Conservation (phyloP, 35 echinoderm and acorn worm genomes). For the Heliocidaris erythrogramma region DNA sequence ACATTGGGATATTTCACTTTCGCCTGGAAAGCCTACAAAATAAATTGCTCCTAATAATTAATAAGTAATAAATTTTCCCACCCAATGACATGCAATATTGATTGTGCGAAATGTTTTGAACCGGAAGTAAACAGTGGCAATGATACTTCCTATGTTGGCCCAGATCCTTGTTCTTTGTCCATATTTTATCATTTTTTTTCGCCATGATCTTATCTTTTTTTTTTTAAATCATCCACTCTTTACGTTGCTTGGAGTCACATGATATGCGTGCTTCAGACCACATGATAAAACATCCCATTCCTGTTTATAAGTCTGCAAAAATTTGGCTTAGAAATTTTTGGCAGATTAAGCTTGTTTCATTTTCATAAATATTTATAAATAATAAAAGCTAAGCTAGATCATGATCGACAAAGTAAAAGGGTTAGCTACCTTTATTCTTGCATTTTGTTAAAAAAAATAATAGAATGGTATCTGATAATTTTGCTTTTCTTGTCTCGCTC, state of each 20-base stretch:
- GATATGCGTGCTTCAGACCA: neutral
- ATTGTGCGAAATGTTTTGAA: neutral
- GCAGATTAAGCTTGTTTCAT: neutral
- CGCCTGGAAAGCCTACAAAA: neutral
- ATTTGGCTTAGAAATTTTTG: neutral
- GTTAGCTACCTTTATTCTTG: neutral
- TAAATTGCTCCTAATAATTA: neutral
- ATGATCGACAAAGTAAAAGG: neutral
- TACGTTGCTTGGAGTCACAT: neutral
- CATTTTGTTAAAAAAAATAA: neutral
- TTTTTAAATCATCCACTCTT: neutral
- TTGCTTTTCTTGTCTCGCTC: neutral
- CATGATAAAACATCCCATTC: conserved; percentile 32
- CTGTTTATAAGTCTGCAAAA: neutral
- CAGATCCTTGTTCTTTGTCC: neutral
- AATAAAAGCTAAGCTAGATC: neutral
- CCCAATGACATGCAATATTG: neutral
- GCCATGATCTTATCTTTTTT: neutral
- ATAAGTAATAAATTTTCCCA: neutral
- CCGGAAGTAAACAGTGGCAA: neutral
- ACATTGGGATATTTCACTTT: neutral
- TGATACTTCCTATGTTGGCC: neutral
- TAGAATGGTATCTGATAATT: neutral
- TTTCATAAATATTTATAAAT: neutral
- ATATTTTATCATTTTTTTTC: neutral